phyloP scores from a whole-genome alignment of 2,113 vertebrate genomes.

The Sphyrna mokarran region DNA sequence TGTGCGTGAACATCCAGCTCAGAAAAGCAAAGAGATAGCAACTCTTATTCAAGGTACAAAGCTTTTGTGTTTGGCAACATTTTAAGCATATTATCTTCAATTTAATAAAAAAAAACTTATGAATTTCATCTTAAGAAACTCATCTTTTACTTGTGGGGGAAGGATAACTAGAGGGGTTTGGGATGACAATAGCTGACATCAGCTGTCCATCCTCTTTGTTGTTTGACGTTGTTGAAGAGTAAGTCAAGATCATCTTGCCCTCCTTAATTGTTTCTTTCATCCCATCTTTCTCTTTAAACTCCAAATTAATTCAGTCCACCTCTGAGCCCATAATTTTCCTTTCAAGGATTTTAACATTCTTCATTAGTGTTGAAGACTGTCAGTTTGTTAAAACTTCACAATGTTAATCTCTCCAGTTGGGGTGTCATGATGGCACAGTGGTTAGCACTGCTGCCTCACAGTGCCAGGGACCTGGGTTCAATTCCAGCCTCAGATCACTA shows the following conservation, averaged over 20 bases:
- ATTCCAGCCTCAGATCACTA: too few species aligned
- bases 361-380: neutral
- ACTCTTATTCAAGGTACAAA: slow-evolving; percentile 78
- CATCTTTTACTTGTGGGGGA: neutral
- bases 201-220: neutral
- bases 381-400: neutral
- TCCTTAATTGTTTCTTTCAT: neutral
- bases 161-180: neutral
- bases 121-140: neutral
- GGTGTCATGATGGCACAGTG: too few species aligned
- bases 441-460: too few species aligned
- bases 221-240: neutral
- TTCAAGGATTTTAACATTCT: neutral
- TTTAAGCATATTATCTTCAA: neutral
- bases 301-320: neutral
- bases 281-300: neutral
- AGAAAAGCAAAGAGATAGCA: slow-evolving; percentile 88
- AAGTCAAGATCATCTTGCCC: neutral
- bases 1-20: slow-evolving; percentile 89
- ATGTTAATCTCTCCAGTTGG: neutral
- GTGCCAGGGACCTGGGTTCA: too few species aligned
- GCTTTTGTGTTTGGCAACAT: neutral
- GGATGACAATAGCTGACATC: neutral
- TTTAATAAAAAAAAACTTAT: neutral
- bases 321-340: neutral